Evolutionary conservation across 2,113 vertebrate species (phyloP).

Genomic region (Sakesphorus luctuosus): DNA sequence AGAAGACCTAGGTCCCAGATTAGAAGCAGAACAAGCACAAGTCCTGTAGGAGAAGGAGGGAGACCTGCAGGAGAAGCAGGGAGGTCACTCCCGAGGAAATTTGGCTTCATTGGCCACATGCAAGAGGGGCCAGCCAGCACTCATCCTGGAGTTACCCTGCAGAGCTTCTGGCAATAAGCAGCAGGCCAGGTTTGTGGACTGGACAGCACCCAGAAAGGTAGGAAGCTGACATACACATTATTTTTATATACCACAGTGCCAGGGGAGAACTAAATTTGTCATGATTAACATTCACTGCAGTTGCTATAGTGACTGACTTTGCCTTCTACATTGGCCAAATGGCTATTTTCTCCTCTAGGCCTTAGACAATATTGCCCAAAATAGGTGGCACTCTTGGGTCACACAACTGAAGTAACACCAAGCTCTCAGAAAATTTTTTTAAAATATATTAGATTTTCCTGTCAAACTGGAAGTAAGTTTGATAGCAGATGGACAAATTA

Average conservation of each 20-base stretch:
- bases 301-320: not conserved
- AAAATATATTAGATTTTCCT: not conserved
- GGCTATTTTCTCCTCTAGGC: not conserved
- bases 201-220: not conserved
- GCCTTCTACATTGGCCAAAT: not conserved
- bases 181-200: not conserved
- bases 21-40: not conserved
- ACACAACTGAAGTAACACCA: not conserved
- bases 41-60: not conserved
- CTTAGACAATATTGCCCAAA: not conserved
- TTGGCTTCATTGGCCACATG: accelerated
- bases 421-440: not conserved
- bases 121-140: not conserved
- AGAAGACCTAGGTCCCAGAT: not conserved
- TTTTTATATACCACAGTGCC: not conserved
- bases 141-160: not conserved
- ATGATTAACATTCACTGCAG: not conserved
- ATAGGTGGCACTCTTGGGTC: not conserved
- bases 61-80: not conserved
- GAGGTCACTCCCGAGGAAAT: not conserved
- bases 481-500: not conserved
- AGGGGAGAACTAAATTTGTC: not conserved
- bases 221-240: not conserved
- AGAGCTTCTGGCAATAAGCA: not conserved
- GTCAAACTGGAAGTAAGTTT: not conserved